Base-by-base conservation (phyloP, 2,113 vertebrate genomes). In the Megaceryle maxima region DNA sequence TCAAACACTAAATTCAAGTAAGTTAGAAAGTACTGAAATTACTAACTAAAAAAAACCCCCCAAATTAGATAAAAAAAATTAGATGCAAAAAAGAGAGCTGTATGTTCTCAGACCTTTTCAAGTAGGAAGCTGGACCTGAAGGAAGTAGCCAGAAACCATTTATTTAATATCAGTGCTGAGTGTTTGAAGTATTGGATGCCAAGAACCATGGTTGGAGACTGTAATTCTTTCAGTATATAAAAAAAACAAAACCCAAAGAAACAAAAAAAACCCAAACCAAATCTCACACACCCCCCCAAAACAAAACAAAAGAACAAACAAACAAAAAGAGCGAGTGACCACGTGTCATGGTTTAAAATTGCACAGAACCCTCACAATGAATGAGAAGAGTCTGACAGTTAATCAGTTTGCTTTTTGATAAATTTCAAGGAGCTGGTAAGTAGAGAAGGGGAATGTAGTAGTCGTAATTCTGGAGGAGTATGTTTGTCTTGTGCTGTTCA, bases 1-100 rank as follows among this genome's bases (percentile, higher is more conserved):
- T 87, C 99, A 99, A 97, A 99, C 99, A 5, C 98, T 99, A 76
- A 99, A 99, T 96, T 99, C 99, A 94, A 99, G 99, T 99, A 99
- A 99, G 99, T 98, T 85, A 79, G 53, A 75, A 93, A 90, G 33
- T 84, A 72, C 35, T 62, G 55, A 85, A 93, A 74, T 37, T n/a
- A 20, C 21, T 82, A 31, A 70, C 35, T 77, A 62, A 91, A 68
- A 5, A 43, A 41, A 41, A 41, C 4, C 39, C 4, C 39, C 29
- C 16, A 46, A 37, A 46, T 48, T 31, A 37, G 13, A 7, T 24
- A 26, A n/a, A n/a, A n/a, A n/a, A n/a, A n/a, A n/a, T n/a, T n/a
- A n/a, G n/a, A n/a, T 80, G 28, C 8, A 19, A 39, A 73, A 35
- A 16, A 21, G 3, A 62, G 8, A 60, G 11, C 4, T 64, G 2